phyloP scores from a whole-genome alignment of 1,140 invertebrate genomes.

The Sminthurides bifidus region DNA sequence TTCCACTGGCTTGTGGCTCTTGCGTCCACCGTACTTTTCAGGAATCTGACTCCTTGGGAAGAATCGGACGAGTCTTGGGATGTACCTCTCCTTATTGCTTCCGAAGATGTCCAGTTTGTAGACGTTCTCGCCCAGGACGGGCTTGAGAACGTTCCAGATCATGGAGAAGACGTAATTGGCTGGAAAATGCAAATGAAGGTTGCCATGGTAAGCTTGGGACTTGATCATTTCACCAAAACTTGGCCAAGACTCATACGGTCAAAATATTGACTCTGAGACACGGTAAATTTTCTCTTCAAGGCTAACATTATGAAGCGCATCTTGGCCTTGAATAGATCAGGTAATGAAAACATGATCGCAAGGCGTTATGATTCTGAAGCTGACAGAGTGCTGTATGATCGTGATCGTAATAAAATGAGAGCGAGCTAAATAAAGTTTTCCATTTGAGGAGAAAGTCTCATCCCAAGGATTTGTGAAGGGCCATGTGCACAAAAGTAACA shows the following conservation, averaged over 20 bases:
- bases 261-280: no score
- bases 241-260: no score
- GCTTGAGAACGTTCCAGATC: not conserved
- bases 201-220: no score
- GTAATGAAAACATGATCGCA: not conserved
- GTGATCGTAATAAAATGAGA: no score
- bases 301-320: not conserved
- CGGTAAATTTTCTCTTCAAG: no score
- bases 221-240: no score
- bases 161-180: not conserved
- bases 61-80: not conserved
- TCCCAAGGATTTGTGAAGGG: not conserved
- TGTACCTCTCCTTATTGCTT: not conserved
- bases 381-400: no score
- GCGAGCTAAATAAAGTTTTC: no score
- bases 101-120: not conserved
- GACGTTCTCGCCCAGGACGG: not conserved
- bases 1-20: not conserved
- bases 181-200: not conserved
- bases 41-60: not conserved
- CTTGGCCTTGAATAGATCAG: not conserved
- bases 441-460: no score
- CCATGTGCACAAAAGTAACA: not conserved
- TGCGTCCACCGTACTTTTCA: not conserved
- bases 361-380: no score